Percentiles rank a stretch among this genome's conserved stretches.
Evolutionary conservation across 2,113 vertebrate genomes (phyloP).

Genomic region (Megaceryle maxima): DNA sequence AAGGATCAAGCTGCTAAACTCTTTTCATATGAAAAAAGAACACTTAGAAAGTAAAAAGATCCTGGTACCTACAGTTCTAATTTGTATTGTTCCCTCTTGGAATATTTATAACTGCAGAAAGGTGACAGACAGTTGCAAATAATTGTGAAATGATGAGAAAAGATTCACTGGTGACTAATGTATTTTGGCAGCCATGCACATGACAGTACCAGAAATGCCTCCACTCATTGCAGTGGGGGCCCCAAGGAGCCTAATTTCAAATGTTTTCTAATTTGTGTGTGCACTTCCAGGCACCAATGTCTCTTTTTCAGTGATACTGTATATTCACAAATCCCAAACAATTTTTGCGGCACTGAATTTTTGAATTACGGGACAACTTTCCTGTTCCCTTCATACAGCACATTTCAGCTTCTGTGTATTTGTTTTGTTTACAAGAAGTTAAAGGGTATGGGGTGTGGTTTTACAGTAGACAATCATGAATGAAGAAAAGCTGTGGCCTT

Average conservation of each 20-base stretch:
- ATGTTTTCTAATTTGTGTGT: not conserved
- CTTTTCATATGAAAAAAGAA: conserved; percentile 67
- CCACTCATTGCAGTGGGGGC: not conserved
- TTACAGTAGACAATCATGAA: not conserved
- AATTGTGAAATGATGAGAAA: not conserved
- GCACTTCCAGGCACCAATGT: not conserved
- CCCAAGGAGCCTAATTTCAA: not conserved
- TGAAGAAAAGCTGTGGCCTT: not conserved
- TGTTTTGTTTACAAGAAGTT: not conserved
- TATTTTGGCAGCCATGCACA: not conserved
- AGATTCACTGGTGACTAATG: not conserved
- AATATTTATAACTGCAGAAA: conserved; percentile 33
- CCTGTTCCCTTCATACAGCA: not conserved
- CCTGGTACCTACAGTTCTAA: conserved; percentile 39
- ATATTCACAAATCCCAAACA: not conserved
- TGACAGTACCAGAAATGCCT: not conserved
- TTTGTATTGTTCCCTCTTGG: conserved; percentile 35
- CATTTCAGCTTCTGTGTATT: not conserved
- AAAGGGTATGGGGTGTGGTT: not conserved
- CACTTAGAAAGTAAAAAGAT: conserved; percentile 55
- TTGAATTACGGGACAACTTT: not conserved
- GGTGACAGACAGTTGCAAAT: not conserved
- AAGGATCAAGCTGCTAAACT: conserved; percentile 62
- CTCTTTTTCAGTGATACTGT: not conserved
- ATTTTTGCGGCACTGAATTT: not conserved